Conservation (phyloP, 2,888 invertebrate genomes). For the Acronicta aceris region DNA sequence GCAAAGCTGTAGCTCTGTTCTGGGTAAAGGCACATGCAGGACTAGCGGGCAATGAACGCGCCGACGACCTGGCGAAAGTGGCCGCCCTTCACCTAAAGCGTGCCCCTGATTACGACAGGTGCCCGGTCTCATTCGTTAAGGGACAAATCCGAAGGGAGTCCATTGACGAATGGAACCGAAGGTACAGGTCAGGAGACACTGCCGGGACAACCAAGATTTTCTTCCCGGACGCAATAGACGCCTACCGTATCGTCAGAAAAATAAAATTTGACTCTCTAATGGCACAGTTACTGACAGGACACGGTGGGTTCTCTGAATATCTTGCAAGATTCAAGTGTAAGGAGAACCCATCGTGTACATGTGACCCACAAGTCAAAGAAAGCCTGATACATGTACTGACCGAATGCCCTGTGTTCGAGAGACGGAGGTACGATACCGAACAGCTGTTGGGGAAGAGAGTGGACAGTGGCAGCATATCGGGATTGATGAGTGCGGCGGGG, state of each 20-base stretch:
- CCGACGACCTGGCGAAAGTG: background rate
- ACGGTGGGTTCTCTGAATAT: background rate
- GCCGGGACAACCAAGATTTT: background rate
- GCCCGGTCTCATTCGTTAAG: constrained; percentile 37
- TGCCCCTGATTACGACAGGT: constrained; percentile 19
- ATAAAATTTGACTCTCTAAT: background rate
- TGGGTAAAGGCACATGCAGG: background rate
- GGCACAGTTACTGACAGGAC: background rate
- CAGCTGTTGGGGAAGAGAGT: too few relatives aligned
- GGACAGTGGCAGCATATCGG: too few relatives aligned
- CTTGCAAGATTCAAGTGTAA: background rate
- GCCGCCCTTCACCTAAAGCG: background rate
- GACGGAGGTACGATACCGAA: too few relatives aligned
- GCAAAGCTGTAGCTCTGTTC: background rate
- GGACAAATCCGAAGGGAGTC: constrained; percentile 20
- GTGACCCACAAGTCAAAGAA: too few relatives aligned
- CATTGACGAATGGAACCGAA: constrained; percentile 18
- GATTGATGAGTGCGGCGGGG: too few relatives aligned
- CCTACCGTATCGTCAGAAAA: background rate
- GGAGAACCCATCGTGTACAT: too few relatives aligned
- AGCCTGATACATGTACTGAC: too few relatives aligned
- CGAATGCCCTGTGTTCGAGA: too few relatives aligned
- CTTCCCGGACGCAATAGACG: background rate
- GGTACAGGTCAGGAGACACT: background rate
- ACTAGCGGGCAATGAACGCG: background rate